Evolutionary conservation across 2,888 invertebrate genomes (phyloP).

Genomic region (Nephrocerus scutellatus): DNA sequence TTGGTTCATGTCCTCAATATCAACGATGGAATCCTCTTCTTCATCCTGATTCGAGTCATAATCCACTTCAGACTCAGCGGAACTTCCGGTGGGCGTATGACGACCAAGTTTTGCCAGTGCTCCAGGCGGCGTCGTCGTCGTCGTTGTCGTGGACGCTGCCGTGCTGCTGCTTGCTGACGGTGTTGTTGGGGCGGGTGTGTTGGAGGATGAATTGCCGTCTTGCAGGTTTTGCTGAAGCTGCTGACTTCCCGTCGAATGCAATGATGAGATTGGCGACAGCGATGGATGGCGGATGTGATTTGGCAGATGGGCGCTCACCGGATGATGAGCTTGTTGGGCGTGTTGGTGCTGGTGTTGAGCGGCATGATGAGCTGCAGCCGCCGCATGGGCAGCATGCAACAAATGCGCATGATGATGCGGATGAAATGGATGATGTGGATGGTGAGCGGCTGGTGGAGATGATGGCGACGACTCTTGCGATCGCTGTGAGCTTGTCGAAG

Average conservation of each 20-base stretch:
- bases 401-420: slow-evolving; percentile 39
- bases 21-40: slow-evolving; percentile 61
- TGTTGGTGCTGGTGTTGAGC: slow-evolving; percentile 19
- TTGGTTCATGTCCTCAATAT: slow-evolving; percentile 69
- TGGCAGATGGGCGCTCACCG: slow-evolving; percentile 5
- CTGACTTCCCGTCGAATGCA: slow-evolving; percentile 14
- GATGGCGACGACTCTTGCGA: slow-evolving; percentile 37
- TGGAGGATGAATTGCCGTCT: slow-evolving; percentile 13
- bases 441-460: slow-evolving; percentile 30
- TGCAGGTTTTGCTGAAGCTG: slow-evolving; percentile 3
- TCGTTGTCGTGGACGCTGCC: slow-evolving; percentile 20
- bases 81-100: slow-evolving; percentile 46
- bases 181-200: too few relatives aligned
- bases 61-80: slow-evolving; percentile 46
- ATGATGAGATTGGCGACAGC: slow-evolving; percentile 19
- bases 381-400: slow-evolving; percentile 39
- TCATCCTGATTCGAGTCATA: slow-evolving; percentile 44
- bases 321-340: slow-evolving; percentile 3
- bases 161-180: slow-evolving; percentile 27
- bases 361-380: slow-evolving; percentile 26
- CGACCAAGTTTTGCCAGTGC: slow-evolving; percentile 41
- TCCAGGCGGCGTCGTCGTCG: slow-evolving; percentile 14
- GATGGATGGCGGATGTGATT: slow-evolving; percentile 22
- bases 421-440: slow-evolving; percentile 21
- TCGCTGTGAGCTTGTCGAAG: slow-evolving; percentile 38